Percentiles rank a stretch among this genome's conserved stretches.
phyloP scores from a whole-genome alignment of 2,797 vertebrate species.

The Acrossocheilus fasciatus region DNA sequence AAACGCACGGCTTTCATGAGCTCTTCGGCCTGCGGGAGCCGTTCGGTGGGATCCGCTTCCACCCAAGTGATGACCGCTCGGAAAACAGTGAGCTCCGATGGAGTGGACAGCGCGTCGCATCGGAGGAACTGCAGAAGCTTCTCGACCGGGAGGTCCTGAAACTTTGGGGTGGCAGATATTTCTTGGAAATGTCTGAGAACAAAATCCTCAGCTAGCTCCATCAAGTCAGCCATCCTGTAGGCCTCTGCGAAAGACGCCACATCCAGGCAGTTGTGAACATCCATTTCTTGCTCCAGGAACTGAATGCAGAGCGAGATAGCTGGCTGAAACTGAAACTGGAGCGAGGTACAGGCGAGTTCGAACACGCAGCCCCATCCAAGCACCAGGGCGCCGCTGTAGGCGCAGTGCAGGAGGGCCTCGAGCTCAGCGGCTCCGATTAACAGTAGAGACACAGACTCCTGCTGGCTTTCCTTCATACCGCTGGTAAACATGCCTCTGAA shows the following conservation, averaged over 20 bases:
- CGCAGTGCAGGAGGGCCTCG: constrained; percentile 79
- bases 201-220: constrained; percentile 81
- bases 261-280: constrained; percentile 78
- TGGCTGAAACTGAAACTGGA: constrained; percentile 86
- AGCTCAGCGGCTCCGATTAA: constrained; percentile 75
- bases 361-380: constrained; percentile 85
- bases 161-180: constrained; percentile 80
- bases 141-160: constrained; percentile 80
- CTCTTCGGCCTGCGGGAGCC: constrained; percentile 72
- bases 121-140: constrained; percentile 81
- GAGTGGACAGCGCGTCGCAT: constrained; percentile 80
- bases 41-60: constrained; percentile 73
- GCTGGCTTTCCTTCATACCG: constrained; percentile 84
- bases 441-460: constrained; percentile 72
- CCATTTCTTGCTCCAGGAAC: constrained; percentile 80
- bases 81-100: constrained; percentile 86
- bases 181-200: constrained; percentile 84
- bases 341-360: constrained; percentile 81
- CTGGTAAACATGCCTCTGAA: constrained; percentile 87
- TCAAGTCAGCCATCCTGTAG: constrained; percentile 79
- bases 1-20: constrained; percentile 87
- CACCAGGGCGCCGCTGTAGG: constrained; percentile 81
- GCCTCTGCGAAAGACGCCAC: constrained; percentile 84
- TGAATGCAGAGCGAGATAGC: constrained; percentile 81
- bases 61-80: constrained; percentile 85